phyloP scores from a whole-genome alignment of 2,888 invertebrate genomes.

The Conops quadrifasciatus region DNA sequence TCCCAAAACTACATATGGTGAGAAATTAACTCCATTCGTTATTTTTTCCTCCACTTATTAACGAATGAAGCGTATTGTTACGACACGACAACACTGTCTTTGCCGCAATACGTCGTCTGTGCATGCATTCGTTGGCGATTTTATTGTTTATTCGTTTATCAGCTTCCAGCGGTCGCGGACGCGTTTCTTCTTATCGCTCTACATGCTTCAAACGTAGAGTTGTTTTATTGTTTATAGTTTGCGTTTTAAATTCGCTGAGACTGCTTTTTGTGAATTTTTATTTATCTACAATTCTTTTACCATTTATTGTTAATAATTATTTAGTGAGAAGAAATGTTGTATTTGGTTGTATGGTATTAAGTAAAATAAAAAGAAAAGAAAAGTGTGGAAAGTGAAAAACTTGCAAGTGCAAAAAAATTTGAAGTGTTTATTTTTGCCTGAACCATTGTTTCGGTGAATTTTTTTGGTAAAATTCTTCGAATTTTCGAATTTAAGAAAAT shows the following conservation, averaged over 20 bases:
- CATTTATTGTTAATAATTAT: background rate
- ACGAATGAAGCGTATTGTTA: background rate
- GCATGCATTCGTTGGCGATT: constrained; percentile 10
- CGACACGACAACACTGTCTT: background rate
- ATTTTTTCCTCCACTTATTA: no score
- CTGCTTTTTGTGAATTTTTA: background rate
- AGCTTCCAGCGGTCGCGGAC: constrained; percentile 51
- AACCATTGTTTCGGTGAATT: no score
- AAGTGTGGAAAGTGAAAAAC: no score
- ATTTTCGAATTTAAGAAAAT: no score
- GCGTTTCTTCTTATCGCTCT: constrained; percentile 42
- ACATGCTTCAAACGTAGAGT: background rate
- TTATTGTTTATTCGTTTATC: constrained; percentile 46
- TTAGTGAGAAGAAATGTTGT: background rate
- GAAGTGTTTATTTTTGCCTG: no score
- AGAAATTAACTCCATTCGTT: background rate
- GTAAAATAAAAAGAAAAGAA: background rate
- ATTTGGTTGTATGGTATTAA: no score
- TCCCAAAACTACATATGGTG: background rate
- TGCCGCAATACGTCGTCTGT: constrained; percentile 10
- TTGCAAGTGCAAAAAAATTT: no score
- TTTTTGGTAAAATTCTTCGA: no score
- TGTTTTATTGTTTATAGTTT: constrained; percentile 2
- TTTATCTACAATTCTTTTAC: background rate
- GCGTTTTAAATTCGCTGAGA: background rate